Evolutionary conservation across 2,113 vertebrate genomes (phyloP), one percentile per base, ranked within the genome.

Genomic region (Amia ocellicauda): DNA sequence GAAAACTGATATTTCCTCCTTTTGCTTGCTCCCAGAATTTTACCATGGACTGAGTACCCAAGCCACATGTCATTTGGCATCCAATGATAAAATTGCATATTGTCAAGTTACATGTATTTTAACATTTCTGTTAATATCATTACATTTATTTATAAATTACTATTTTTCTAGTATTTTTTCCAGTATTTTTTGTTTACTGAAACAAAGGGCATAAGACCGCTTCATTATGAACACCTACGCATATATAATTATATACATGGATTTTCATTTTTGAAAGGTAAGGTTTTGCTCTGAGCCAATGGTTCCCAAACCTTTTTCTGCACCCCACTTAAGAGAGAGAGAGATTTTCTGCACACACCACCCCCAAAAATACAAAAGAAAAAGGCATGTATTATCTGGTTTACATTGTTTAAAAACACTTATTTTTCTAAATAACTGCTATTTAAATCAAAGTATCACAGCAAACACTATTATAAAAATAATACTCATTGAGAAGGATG

Each of bases 141-240:
- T 70, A 58, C 60, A 52, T 61, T 50, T 56, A 66, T 63, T 60
- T 51, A 61, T 58, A 20, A 7, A 36, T 1, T 80, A 70, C 78
- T 85, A 76, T 78, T 83, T 78, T 83, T 82, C 57, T 80, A 42
- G 79, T 75, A 74, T 84, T 86, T 66, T 67, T 83, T 84, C 83
- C 73, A 82, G 80, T 76, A 47, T 78, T 36, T 36, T 4, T 10
- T 36, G 31, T 36, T 71, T 73, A 52, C 67, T 54, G 66, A 74
- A 68, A 63, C 60, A 53, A 75, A 74, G 81, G 83, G 79, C 76
- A 76, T 74, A 79, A n/a, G 75, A 69, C 76, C 80, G 76, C 69
- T 65, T 62, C 64, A 63, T 31, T 76, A 70, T 78, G 73, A 80
- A 76, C 78, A 14, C 82, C 70, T 83, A 80, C 69, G 76, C 72